Base-by-base conservation (phyloP, 2,113 vertebrate species). In the Pampusana beccarii region DNA sequence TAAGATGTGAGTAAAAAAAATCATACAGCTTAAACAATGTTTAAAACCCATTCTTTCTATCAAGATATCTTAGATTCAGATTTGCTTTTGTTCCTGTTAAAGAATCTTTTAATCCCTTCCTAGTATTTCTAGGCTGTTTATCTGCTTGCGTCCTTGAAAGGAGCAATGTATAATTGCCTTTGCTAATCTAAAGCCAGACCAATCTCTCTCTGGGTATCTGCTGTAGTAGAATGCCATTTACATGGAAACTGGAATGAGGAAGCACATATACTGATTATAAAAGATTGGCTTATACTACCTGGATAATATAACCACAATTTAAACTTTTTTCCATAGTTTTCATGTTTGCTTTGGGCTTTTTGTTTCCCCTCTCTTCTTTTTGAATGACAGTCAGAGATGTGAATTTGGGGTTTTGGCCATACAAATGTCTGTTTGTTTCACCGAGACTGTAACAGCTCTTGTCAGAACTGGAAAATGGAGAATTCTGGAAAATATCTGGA, bases 321-420 rank as follows among this genome's bases (percentile, higher is more conserved):
- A 66, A 70, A 10, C 1, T 0, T 42, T 57, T 57, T 3, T 33
- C 20, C 2, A 0, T 34, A 23, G 19, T 71, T 83, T 89, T 58
- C 6, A 15, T 9, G 1, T 74, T 51, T 88, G 18, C 7, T 81
- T 85, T 71, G 5, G 2, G 18, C 1, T 1, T 58, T 66, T 34
- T 46, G 1, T 25, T 58, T 16, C 4, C 4, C 0, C 3, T 33
- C 5, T 23, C 3, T 25, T 24, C 13, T 10, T 11, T 4, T 2
- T 4, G 3, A 26, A 58, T 29, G 12, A 36, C 6, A 73, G 14
- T 1, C n/a, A 36, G 66, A 65, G 54, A 53, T 50, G 69, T 70
- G 20, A 56, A 69, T 65, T 16, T n/a, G 14, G 7, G 3, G 0
- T 4, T 40, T 50, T 71, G 16, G 13, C 5, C 12, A 23, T 28